Percentiles rank a stretch among this genome's conserved stretches.
These are phyloP conservation scores for Dryocosmus kuriphilus DNA, from an alignment of 2,888 invertebrate species.

Conservation along the genomic window DNA sequence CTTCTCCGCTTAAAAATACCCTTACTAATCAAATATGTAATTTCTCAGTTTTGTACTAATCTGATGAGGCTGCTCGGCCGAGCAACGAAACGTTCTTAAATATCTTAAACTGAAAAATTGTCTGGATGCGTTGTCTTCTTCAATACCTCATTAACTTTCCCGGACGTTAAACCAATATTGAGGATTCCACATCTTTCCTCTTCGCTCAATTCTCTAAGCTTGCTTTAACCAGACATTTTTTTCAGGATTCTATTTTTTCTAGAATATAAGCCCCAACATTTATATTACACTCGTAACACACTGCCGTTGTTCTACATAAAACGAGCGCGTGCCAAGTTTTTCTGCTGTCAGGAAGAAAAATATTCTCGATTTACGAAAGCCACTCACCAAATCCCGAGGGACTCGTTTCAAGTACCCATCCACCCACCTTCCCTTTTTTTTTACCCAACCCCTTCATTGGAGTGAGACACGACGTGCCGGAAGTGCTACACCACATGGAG, in stretches of 20 bases:
- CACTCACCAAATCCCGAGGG: constrained; percentile 46
- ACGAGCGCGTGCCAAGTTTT: constrained; percentile 36
- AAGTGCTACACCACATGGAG: constrained; percentile 32
- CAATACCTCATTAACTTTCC: no score
- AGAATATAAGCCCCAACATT: background rate
- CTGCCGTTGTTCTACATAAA: constrained; percentile 39
- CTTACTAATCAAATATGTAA: no score
- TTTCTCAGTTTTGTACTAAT: no score
- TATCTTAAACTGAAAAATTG: no score
- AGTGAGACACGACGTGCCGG: constrained; percentile 43
- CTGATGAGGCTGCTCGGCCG: no score
- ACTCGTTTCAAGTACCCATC: constrained; percentile 40
- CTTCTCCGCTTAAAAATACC: no score
- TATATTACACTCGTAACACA: background rate
- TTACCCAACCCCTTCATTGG: constrained; percentile 33
- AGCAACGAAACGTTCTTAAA: no score
- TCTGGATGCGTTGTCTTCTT: no score
- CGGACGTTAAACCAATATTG: no score
- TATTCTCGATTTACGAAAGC: constrained; percentile 45
- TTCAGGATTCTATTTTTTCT: background rate
- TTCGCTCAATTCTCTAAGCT: no score
- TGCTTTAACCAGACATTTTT: background rate
- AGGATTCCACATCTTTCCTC: no score
- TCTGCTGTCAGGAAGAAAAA: constrained; percentile 35
- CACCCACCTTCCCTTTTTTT: constrained; percentile 21